Conservation (phyloP, 2,888 invertebrate species). For the Eupithecia inturbata region DNA sequence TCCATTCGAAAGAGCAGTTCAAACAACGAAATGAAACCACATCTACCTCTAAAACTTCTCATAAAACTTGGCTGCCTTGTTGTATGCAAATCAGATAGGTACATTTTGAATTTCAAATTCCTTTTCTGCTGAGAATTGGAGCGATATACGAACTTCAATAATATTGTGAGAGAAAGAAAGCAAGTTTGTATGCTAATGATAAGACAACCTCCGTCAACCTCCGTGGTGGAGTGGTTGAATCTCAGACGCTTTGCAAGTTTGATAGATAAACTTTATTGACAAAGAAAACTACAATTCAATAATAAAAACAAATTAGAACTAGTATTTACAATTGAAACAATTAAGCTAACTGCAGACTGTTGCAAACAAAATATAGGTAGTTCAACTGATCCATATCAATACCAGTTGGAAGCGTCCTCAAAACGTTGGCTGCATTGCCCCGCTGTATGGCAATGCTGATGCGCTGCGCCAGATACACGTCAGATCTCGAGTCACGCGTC, state of each 20-base stretch:
- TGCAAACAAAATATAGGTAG: no score
- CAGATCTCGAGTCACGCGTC: no score
- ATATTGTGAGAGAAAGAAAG: conserved; percentile 9
- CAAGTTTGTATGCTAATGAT: neutral
- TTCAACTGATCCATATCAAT: no score
- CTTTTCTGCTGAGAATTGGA: conserved; percentile 27
- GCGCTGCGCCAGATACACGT: no score
- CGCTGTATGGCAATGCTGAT: no score
- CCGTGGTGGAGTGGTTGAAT: neutral
- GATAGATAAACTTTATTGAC: no score
- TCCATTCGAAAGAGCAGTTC: conserved; percentile 23
- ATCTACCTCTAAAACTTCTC: conserved; percentile 28
- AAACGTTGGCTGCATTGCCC: no score
- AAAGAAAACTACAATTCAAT: no score
- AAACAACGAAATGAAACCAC: conserved; percentile 34
- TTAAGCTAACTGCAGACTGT: no score
- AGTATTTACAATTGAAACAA: no score
- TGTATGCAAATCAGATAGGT: conserved; percentile 33
- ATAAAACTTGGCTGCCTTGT: conserved; percentile 32
- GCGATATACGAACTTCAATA: conserved; percentile 23
- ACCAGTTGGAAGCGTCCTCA: no score
- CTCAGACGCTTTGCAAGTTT: neutral
- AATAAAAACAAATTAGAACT: no score
- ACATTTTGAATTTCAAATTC: conserved; percentile 37
- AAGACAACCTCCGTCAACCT: conserved; percentile 1